Evolutionary conservation across 2,113 vertebrate species (phyloP), one percentile per base, ranked within the genome.

Genomic region (Gasterosteus nipponicus): DNA sequence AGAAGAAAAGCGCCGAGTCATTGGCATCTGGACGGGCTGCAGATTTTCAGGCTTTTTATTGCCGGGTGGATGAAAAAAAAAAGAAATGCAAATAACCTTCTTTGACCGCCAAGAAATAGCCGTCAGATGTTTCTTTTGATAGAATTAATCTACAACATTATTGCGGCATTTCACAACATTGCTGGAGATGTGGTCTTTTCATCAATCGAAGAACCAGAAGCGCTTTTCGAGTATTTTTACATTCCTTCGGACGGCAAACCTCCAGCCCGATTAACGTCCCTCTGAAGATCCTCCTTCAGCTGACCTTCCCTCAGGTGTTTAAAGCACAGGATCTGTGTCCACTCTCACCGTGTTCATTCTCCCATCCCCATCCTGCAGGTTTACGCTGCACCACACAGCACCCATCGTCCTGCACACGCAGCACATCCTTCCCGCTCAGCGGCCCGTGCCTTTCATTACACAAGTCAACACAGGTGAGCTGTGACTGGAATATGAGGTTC

Each of bases 391-490:
- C 22, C 22, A 26, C 22, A 26, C 22, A 26, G 1, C 22, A 26
- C 22, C 22, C 22, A 26, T 26, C 22, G 22, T 1, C 22, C 22
- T 26, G 22, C 22, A 26, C 22, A 26, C 22, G 22, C 22, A 26
- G 22, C 22, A 26, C 22, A 26, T 26, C 22, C 22, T 26, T 26
- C 22, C 22, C 22, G 22, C 22, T 26, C 22, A 26, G 22, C 22
- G 22, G 22, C 22, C 22, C 22, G 22, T 26, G 22, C 59, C 61
- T 79, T 86, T 82, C 73, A 85, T 70, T 67, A 51, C 58, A 47
- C 73, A 79, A 83, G 80, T 85, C 84, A 79, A 89, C 76, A 81
- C 60, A 59, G 77, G 82, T 70, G 59, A 80, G 66, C 39, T 69
- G 81, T 78, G 82, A 80, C 78, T 68, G 59, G 64, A 84, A 82